Base-by-base conservation (phyloP, 1,140 invertebrate species). In the Euwallacea similis region DNA sequence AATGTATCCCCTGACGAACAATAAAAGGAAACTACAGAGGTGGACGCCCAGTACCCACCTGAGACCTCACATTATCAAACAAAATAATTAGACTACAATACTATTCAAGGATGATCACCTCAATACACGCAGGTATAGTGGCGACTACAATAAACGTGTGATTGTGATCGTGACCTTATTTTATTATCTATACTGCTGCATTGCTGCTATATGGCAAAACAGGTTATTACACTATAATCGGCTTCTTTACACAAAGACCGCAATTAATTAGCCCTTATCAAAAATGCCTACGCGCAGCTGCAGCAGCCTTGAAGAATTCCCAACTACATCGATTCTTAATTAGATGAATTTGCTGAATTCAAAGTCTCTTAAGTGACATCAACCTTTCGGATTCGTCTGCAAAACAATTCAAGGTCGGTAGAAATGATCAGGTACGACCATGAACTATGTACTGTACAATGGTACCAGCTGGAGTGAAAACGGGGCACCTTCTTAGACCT, bases 391-490 rank as follows among this genome's bases (percentile, higher is more conserved):
- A 7, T 16, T 47, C 42, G 50, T 56, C 42, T 60, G 33, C 33
- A 69, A 62, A 62, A 50, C 46, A 69, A 60, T 21, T 15, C 58
- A 69, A 69, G 66, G 66, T 53, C 66, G 8, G 16, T 16, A 53
- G 43, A 61, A 56, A 54, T 56, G 4, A 61, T 62, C 56, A 8
- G 54, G 21, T 61, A 64, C 53, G 61, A 62, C 68, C 68, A 70
- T 70, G 68, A 70, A 70, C 68, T 70, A 55, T 70, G 68, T 70
- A 64, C 60, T 64, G 13, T 42, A 53, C 10, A 47, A 68, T 42
- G 56, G 61, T 59, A 64, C 61, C 53, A 63, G 61, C 33, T 63
- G n/a, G n/a, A 68, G 42, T 69, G 44, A 46, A 69, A 61, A 59
- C 44, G 21, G 21, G 9, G 16, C 61, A 59, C 42, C 21, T 63